Evolutionary conservation across 2,888 invertebrate species (phyloP), one percentile per base, ranked within the genome.

Genomic region (Microplitis manilae): DNA sequence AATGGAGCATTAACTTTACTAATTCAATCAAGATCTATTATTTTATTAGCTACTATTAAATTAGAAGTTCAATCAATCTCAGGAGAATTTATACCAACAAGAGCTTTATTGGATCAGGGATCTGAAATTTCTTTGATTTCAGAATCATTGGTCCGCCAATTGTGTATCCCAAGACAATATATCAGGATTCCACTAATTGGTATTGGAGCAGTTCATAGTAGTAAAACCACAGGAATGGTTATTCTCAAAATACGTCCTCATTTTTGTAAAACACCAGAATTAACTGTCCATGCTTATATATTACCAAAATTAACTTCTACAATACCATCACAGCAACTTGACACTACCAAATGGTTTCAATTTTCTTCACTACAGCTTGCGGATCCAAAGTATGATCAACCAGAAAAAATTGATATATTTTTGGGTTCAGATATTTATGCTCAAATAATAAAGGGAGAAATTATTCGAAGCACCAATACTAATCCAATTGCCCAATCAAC

Each of bases 301-400:
- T 20, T 50, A 70, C 62, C 75, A 4, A 30, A 13, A 8, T 60
- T 75, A 39, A 75, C 75, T 4, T 1, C 61, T 1, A 6, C 60
- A 4, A 61, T 68, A 0, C 60, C 68, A 2, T 13, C 40, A 8
- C 1, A 9, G 1, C 0, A 1, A 61, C 8, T n/a, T 39, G 67
- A 20, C 0, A 13, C 1, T 6, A 13, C 1, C 20, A 60, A 64
- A 20, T 75, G 75, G 75, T 0, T 17, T 9, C 69, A 75, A 20
- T 50, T 75, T 13, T 1, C 61, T 20, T 17, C 68, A 1, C 40
- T 75, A 7, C 15, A 7, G 6, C 7, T 69, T 8, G 64, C 68
- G 20, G 69, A 20, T 69, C 75, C 8, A 15, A 4, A 61, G 13
- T 7, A n/a, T 6, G 20, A 6, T 1, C 39, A n/a, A 20, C 64